Conservation (phyloP, 1,140 invertebrate genomes). For the Drosophila melanica region DNA sequence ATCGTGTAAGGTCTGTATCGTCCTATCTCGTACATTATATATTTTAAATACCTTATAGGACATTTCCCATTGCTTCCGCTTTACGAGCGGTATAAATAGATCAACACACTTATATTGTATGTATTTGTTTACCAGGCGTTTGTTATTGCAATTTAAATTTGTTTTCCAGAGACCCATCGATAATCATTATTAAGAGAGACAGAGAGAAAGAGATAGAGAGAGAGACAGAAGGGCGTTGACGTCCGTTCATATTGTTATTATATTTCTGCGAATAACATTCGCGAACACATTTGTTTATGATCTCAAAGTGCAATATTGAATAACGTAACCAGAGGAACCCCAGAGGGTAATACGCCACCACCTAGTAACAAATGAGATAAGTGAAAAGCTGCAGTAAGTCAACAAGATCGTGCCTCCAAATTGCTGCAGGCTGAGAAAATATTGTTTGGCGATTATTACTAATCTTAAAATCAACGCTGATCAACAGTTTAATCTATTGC, state of each 20-base stretch:
- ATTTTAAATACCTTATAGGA: background rate
- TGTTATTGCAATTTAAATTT: conserved; percentile 17
- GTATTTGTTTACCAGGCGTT: conserved; percentile 6
- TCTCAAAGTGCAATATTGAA: conserved; percentile 28
- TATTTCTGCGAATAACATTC: conserved; percentile 3
- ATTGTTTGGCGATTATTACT: no score
- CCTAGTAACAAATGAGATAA: background rate
- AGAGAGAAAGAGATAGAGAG: no score
- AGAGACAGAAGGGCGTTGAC: conserved; percentile 18
- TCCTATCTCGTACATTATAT: no score
- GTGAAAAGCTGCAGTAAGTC: background rate
- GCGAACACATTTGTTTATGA: conserved; percentile 20
- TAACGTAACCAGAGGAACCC: background rate
- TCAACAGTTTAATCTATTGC: background rate
- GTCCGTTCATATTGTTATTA: conserved; percentile 4
- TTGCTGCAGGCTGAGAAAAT: no score
- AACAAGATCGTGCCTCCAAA: conserved; percentile 5
- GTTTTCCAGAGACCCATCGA: conserved; percentile 17
- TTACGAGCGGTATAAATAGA: background rate
- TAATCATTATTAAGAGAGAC: background rate
- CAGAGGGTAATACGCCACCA: background rate
- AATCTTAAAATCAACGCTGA: no score
- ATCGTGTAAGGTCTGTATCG: no score
- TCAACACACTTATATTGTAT: background rate
- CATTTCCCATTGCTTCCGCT: background rate